Percentiles rank a stretch among this genome's conserved stretches.
Conservation (phyloP, 2,797 vertebrate species). For the Xenops minutus region DNA sequence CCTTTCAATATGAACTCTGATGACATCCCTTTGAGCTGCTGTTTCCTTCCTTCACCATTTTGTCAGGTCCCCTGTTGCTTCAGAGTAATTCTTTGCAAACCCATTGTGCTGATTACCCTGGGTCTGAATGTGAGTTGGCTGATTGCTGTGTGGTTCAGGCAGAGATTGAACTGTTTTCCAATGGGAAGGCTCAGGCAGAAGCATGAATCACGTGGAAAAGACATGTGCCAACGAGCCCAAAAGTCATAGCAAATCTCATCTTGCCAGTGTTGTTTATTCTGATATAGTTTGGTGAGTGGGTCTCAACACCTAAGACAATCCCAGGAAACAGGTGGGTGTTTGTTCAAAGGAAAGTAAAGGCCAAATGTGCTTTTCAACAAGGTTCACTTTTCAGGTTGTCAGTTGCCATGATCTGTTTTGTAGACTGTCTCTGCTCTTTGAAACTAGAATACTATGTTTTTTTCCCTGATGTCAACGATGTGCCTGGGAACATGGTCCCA, state of each 20-base stretch:
- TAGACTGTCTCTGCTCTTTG: conserved; percentile 16
- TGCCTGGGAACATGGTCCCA: not conserved
- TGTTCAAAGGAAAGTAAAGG: conserved; percentile 30
- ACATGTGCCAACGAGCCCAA: not conserved
- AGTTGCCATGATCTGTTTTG: not conserved
- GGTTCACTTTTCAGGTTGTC: not conserved
- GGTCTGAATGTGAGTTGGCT: not conserved
- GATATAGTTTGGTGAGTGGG: not conserved
- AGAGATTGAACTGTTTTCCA: not conserved
- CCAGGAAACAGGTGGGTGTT: not conserved
- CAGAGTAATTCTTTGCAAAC: not conserved
- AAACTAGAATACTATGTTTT: not conserved
- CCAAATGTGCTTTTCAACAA: not conserved
- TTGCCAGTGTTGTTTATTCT: rapidly evolving
- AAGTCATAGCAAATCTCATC: not conserved
- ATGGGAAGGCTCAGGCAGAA: not conserved
- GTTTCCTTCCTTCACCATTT: conserved; percentile 24
- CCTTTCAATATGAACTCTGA: not conserved
- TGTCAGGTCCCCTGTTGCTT: not conserved
- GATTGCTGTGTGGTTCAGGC: not conserved
- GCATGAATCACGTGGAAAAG: not conserved
- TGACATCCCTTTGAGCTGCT: not conserved
- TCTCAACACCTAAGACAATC: not conserved
- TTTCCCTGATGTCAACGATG: not conserved
- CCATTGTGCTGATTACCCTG: not conserved